A percentile compares a stretch with the other conserved stretches of the same genome.
Conservation (phyloP, 2,888 invertebrate species). For the Leptopilina myrica region DNA sequence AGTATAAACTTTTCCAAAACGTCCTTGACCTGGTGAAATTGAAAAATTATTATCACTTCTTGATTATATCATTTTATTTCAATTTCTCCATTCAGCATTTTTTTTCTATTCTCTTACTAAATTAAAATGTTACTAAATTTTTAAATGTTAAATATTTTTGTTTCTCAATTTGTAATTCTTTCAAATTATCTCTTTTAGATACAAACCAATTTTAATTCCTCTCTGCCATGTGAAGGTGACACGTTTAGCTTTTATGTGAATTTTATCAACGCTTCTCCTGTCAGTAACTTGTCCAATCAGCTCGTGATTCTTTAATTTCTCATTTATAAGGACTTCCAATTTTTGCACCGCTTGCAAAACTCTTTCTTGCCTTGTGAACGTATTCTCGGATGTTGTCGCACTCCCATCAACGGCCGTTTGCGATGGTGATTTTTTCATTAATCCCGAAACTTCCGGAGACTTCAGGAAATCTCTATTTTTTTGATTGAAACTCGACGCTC, state of each 20-base stretch:
- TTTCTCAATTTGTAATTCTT: neutral
- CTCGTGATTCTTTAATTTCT: conserved; percentile 78
- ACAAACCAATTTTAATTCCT: conserved; percentile 87
- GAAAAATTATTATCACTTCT: neutral
- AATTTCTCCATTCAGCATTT: too few species aligned
- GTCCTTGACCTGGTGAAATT: conserved; percentile 84
- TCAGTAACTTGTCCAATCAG: conserved; percentile 83
- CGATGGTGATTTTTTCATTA: conserved; percentile 53
- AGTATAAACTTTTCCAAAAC: conserved; percentile 96
- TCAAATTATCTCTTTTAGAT: neutral
- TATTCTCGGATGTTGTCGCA: conserved; percentile 54
- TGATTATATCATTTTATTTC: conserved; percentile 14
- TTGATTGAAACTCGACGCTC: conserved; percentile 61
- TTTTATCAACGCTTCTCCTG: conserved; percentile 79
- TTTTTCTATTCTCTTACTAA: neutral
- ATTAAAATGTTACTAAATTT: neutral
- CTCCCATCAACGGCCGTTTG: conserved; percentile 57
- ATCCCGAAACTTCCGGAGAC: conserved; percentile 55
- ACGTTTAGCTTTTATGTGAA: conserved; percentile 86
- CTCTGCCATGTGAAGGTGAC: conserved; percentile 96
- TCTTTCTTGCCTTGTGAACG: conserved; percentile 66
- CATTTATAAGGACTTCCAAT: conserved; percentile 83
- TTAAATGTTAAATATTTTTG: neutral
- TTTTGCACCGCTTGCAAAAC: conserved; percentile 78
- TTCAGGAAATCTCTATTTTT: conserved; percentile 62